Percentiles rank a stretch among this genome's conserved stretches.
Conservation (phyloP, 2,113 vertebrate genomes). For the Oreochromis aureus region DNA sequence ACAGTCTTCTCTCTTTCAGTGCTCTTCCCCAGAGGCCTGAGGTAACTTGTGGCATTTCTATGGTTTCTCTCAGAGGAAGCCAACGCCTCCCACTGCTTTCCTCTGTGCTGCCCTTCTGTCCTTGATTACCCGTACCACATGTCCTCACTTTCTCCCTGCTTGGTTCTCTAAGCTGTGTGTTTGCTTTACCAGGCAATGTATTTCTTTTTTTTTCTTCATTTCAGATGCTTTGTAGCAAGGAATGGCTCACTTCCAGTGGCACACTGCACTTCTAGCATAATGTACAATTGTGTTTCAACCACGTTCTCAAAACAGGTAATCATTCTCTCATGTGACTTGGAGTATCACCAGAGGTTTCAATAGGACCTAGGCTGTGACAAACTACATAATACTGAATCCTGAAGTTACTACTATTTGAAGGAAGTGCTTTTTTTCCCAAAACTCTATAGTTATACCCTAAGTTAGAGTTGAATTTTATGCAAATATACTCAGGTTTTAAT, state of each 20-base stretch:
- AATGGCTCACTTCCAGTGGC: not conserved
- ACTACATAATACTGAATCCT: not conserved
- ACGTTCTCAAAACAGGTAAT: not conserved
- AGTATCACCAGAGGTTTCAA: not conserved
- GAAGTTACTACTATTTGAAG: not conserved
- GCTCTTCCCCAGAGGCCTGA: constrained; percentile 10
- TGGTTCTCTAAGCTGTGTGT: not conserved
- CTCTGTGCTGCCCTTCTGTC: constrained; percentile 15
- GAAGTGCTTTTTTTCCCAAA: not conserved
- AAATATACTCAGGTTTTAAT: not conserved
- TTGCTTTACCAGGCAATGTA: not conserved
- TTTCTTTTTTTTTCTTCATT: not conserved
- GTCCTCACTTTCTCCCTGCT: not conserved
- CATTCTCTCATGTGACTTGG: not conserved
- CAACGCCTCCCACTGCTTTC: constrained; percentile 9
- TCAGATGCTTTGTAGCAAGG: not conserved
- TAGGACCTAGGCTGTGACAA: not conserved
- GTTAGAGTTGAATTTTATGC: not conserved
- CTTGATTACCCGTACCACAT: constrained; percentile 14
- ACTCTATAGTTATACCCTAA: not conserved
- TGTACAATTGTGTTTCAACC: not conserved
- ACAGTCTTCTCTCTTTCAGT: not conserved
- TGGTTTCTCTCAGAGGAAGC: constrained; percentile 20
- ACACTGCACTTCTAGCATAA: not conserved
- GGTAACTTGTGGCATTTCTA: constrained; percentile 43